Base-by-base conservation (phyloP, 2,888 invertebrate species). In the Euzetes globulus region DNA sequence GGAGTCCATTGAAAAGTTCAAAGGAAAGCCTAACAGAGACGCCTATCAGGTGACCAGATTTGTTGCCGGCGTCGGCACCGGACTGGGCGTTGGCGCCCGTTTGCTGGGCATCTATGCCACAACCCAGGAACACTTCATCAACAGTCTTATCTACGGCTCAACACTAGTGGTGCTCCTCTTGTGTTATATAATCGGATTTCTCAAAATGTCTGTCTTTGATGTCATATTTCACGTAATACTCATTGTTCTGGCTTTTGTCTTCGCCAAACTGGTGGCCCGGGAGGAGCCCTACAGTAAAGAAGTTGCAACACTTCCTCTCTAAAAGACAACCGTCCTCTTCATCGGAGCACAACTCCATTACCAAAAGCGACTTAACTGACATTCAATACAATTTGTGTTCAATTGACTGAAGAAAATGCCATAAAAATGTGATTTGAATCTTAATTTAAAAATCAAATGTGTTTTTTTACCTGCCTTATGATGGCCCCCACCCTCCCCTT, bases 251-350 rank as follows among this genome's bases (percentile, higher is more conserved):
- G 22, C 68, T 11, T 19, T 45, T 22, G 11, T 68, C 11, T 68
- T 2, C 22, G 68, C 45, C 22, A 41, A 37, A 22, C 33, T 68
- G 11, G 19, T 68, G 7, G 4, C 25, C 41, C 15, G 5, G 19
- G 68, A 68, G 41, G 68, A 68, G 7, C 45, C 68, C n/a, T 68
- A 22, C 15, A 68, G 37, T 22, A 68, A 68, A 68, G 68, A 45
- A 11, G 41, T 22, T 19, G 68, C 45, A 1, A 68, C 68, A 5
- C 41, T 68, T 13, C 68, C 68, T 1, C 68, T 68, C 15, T 55
- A 25, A 13, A 25, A 17, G 25, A 55, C 55, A 47, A 17, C 17
- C 3, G 47, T 47, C n/a, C 17, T 33, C 33, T 33, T n/a, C n/a
- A n/a, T n/a, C n/a, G 33, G 33, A 33, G 33, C 4, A 9, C 33